A percentile compares a stretch with the other conserved stretches of the same genome.
Evolutionary conservation across 2,888 invertebrate species (phyloP).

Genomic region (Stenoptilia bipunctidactyla): DNA sequence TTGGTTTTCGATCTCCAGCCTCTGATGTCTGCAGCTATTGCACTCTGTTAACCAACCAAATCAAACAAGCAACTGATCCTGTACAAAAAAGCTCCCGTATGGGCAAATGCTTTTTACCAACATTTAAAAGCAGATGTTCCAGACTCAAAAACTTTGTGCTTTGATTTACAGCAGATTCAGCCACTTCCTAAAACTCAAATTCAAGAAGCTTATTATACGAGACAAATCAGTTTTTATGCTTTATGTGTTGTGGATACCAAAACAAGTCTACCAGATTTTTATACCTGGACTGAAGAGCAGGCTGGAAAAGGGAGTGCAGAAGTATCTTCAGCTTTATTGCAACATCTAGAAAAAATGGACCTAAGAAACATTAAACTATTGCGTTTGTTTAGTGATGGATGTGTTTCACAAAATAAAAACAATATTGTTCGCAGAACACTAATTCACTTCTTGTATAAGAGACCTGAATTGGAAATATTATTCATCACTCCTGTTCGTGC

Average conservation of each 20-base stretch:
- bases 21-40: not conserved
- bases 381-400: not conserved
- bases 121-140: too few relatives aligned
- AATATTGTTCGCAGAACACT: not conserved
- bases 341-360: not conserved
- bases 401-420: not conserved
- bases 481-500: not conserved
- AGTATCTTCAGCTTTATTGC: not conserved
- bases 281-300: slow-evolving; percentile 2
- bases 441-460: not conserved
- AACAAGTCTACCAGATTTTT: slow-evolving; percentile 2
- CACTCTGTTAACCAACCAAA: too few relatives aligned
- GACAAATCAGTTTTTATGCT: slow-evolving; percentile 3
- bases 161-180: slow-evolving; percentile 3
- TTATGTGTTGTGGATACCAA: slow-evolving; percentile 1
- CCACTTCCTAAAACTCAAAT: slow-evolving; percentile 2
- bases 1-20: not conserved
- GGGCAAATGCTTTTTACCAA: too few relatives aligned
- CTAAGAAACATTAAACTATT: not conserved
- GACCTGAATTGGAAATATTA: not conserved
- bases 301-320: not conserved
- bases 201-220: slow-evolving; percentile 2
- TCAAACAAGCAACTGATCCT: not conserved
- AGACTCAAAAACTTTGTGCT: not conserved
- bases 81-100: not conserved